A percentile compares a stretch with the other conserved stretches of the same genome.
Conservation (phyloP, 1,140 invertebrate species). For the Sycobia sp. region DNA sequence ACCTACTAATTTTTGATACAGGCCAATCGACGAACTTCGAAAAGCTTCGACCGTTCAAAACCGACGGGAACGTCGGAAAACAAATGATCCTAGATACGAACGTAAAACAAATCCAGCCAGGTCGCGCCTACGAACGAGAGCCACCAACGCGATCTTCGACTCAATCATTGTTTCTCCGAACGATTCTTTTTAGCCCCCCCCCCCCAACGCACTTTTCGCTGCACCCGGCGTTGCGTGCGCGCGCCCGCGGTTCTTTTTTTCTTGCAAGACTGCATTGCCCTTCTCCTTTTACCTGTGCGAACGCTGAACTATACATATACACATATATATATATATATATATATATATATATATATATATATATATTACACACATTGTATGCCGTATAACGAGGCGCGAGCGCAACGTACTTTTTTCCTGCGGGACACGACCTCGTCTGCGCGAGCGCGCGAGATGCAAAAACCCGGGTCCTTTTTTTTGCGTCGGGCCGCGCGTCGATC, state of each 20-base stretch:
- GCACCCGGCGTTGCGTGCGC: slow-evolving; percentile 1
- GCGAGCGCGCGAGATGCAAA: no score
- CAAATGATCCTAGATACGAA: no score
- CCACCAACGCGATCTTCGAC: no score
- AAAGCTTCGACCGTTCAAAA: no score
- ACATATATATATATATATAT: background rate
- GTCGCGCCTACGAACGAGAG: no score
- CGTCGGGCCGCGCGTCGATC: background rate
- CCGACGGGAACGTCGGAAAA: no score
- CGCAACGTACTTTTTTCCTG: slow-evolving; percentile 14
- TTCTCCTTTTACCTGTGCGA: background rate
- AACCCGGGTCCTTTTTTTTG: slow-evolving; percentile 19
- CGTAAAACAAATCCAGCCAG: background rate
- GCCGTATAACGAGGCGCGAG: background rate
- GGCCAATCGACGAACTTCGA: no score
- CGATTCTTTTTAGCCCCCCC: background rate
- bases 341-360: no score
- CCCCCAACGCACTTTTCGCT: slow-evolving; percentile 6
- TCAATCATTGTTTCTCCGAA: no score
- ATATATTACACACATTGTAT: no score
- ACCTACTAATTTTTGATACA: no score
- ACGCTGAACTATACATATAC: no score
- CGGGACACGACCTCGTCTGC: slow-evolving; percentile 16
- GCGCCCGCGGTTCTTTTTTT: background rate
- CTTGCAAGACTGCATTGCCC: background rate